Evolutionary conservation across 2,888 invertebrate species (phyloP).

Genomic region (Megamerina dolium): DNA sequence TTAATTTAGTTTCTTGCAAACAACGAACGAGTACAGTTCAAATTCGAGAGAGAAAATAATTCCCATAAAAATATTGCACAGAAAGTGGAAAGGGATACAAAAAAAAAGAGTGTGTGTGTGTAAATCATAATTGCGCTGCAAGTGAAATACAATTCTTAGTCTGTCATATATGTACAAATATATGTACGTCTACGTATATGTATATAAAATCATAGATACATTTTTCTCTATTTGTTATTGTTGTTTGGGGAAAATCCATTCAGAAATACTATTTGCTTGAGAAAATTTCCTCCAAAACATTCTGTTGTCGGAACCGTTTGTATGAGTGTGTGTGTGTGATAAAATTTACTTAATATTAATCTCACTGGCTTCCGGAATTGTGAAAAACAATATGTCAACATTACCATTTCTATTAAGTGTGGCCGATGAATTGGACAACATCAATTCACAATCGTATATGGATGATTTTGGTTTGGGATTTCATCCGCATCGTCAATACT

Average conservation of each 20-base stretch:
- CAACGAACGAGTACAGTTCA: slow-evolving; percentile 37
- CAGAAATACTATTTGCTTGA: no score
- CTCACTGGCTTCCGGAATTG: no score
- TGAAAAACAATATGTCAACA: slow-evolving; percentile 40
- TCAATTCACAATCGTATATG: slow-evolving; percentile 45
- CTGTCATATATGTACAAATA: slow-evolving; percentile 4
- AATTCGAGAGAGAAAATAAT: slow-evolving; percentile 18
- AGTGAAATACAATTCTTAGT: background rate
- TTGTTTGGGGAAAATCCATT: no score
- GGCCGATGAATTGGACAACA: slow-evolving; percentile 47
- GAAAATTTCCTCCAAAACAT: no score
- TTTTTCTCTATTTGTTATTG: no score
- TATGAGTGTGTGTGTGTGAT: no score
- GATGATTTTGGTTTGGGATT: slow-evolving; percentile 48
- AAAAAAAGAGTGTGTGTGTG: slow-evolving; percentile 4
- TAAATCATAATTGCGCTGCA: background rate
- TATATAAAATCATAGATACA: no score
- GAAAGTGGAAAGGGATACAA: slow-evolving; percentile 7
- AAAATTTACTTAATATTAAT: no score
- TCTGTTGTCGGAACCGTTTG: no score
- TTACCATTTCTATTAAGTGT: slow-evolving; percentile 46
- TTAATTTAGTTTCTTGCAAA: slow-evolving; percentile 37
- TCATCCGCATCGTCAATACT: slow-evolving; percentile 47
- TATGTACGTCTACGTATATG: background rate
- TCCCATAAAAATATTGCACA: no score